Conservation (phyloP, 2,113 vertebrate genomes). For the Andinoacara biseriatus region DNA sequence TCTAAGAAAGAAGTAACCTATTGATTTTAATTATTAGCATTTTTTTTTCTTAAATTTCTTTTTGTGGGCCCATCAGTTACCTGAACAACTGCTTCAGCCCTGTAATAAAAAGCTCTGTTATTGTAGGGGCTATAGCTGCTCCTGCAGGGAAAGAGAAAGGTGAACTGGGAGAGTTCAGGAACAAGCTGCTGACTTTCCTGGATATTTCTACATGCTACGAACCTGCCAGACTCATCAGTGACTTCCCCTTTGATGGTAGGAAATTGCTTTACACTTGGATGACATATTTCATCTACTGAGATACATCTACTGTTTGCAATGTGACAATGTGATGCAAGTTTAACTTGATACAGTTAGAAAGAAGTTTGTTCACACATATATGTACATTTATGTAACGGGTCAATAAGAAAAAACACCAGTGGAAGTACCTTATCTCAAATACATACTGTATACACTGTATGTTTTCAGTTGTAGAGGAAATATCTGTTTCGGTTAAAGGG, state of each 20-base stretch:
- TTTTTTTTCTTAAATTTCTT: not conserved
- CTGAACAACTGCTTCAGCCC: not conserved
- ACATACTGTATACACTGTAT: not conserved
- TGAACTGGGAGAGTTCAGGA: constrained; percentile 89
- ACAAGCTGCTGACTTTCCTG: constrained; percentile 89
- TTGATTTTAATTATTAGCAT: not conserved
- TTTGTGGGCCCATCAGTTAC: not conserved
- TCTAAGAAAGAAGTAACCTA: not conserved
- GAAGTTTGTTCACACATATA: not conserved
- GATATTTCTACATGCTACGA: constrained; percentile 91
- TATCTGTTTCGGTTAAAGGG: not conserved
- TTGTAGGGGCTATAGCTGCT: constrained; percentile 76
- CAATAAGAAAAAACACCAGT: not conserved
- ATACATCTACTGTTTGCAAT: not conserved
- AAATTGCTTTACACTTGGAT: not conserved
- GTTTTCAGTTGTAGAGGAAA: not conserved
- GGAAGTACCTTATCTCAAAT: not conserved
- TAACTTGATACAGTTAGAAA: not conserved
- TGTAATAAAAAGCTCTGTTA: not conserved
- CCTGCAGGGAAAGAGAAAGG: constrained; percentile 91
- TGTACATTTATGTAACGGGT: not conserved
- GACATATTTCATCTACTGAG: not conserved
- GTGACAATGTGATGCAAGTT: not conserved
- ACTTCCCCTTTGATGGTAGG: constrained; percentile 98
- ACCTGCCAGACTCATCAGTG: constrained; percentile 90